phyloP scores from a whole-genome alignment of 2,888 invertebrate genomes.

The Caradrina kadenii region DNA sequence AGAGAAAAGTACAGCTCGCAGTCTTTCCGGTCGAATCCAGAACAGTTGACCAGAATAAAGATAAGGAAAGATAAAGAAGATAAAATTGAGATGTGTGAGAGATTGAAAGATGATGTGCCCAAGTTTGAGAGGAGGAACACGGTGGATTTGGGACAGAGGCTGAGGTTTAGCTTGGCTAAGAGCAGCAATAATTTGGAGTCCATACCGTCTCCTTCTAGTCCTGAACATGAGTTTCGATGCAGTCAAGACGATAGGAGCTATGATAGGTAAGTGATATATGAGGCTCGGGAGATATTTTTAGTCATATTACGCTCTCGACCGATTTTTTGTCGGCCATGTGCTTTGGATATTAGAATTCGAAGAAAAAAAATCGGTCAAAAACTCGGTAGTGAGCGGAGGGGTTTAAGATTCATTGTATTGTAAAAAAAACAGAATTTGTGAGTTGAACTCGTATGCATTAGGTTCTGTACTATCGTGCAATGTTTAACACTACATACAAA shows the following conservation, averaged over 20 bases:
- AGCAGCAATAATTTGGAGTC: conserved; percentile 83
- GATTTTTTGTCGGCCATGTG: no score
- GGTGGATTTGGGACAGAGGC: conserved; percentile 85
- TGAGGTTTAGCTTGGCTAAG: conserved; percentile 83
- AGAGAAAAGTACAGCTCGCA: conserved; percentile 95
- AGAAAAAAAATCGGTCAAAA: no score
- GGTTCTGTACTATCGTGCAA: no score
- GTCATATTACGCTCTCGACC: no score
- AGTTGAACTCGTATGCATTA: no score
- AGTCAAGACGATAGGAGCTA: conserved; percentile 56
- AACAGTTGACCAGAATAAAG: conserved; percentile 85
- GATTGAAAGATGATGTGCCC: conserved; percentile 74
- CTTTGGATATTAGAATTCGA: no score
- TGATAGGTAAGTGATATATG: conserved; percentile 71
- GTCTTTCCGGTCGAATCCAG: conserved; percentile 93
- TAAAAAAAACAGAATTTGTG: no score
- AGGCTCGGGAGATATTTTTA: conserved; percentile 23
- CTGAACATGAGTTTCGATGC: conserved; percentile 59
- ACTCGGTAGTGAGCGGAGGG: no score
- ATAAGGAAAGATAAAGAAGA: conserved; percentile 79
- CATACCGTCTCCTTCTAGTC: conserved; percentile 78
- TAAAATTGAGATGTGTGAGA: conserved; percentile 72
- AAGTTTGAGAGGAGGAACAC: conserved; percentile 88
- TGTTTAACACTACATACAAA: no score
- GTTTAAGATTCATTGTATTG: no score